phyloP scores from a whole-genome alignment of 2,113 vertebrate genomes.

The Stegastes partitus region DNA sequence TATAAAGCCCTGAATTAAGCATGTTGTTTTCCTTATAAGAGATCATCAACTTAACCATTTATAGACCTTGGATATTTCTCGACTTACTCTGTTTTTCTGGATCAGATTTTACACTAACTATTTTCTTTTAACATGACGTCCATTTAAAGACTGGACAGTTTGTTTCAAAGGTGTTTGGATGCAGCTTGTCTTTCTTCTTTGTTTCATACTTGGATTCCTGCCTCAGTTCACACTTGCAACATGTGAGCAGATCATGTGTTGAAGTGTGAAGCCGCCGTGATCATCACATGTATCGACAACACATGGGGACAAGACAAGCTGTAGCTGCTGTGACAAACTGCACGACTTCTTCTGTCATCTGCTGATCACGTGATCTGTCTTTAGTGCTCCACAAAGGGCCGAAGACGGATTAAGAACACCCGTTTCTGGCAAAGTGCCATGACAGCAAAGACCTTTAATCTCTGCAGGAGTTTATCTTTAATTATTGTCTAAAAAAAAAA shows the following conservation, averaged over 20 bases:
- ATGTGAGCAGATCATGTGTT: not conserved
- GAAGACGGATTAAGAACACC: constrained; percentile 26
- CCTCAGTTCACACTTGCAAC: not conserved
- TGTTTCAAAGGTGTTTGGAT: too few species aligned
- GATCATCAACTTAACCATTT: too few species aligned
- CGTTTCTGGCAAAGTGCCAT: not conserved
- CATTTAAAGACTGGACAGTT: too few species aligned
- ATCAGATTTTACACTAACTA: too few species aligned
- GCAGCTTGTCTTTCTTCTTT: too few species aligned
- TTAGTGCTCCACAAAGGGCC: not conserved
- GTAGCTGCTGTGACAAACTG: not conserved
- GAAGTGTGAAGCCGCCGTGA: not conserved
- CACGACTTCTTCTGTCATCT: not conserved
- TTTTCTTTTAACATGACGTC: too few species aligned
- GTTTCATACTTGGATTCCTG: too few species aligned
- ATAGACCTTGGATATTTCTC: too few species aligned
- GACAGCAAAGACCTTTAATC: not conserved
- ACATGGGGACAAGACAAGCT: not conserved
- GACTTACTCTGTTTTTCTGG: too few species aligned
- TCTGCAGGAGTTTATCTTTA: not conserved
- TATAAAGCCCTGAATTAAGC: too few species aligned
- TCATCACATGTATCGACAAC: not conserved
- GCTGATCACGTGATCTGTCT: constrained; percentile 9
- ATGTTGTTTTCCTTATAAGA: too few species aligned
- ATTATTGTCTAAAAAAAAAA: not conserved